Percentiles rank a stretch among this genome's conserved stretches.
Evolutionary conservation across 2,888 invertebrate genomes (phyloP).

Genomic region (Cheilosia impressa): DNA sequence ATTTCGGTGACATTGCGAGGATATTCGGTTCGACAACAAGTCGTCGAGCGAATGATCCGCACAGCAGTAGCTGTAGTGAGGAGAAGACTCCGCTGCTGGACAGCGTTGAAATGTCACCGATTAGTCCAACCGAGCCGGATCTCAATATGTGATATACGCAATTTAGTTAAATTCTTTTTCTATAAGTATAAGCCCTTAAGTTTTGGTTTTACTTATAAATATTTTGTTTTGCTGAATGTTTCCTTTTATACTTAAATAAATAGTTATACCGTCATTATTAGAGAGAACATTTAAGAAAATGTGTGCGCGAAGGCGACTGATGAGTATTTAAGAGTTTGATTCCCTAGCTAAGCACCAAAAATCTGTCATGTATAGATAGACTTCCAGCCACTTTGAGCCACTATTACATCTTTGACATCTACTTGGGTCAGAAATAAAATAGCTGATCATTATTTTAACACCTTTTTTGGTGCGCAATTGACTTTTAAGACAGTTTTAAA

Average conservation of each 20-base stretch:
- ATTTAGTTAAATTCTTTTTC: slow-evolving; percentile 56
- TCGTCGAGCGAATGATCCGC: slow-evolving; percentile 80
- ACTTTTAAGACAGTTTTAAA: no score
- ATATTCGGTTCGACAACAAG: slow-evolving; percentile 80
- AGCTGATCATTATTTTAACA: no score
- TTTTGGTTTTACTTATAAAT: slow-evolving; percentile 8
- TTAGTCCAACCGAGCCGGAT: slow-evolving; percentile 82
- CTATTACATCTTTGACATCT: no score
- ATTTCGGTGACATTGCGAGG: slow-evolving; percentile 76
- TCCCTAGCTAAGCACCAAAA: no score
- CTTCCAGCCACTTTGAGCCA: no score
- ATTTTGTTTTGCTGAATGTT: slow-evolving; percentile 45
- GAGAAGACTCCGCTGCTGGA: slow-evolving; percentile 83
- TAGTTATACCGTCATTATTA: slow-evolving; percentile 14
- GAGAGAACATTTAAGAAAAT: slow-evolving; percentile 19
- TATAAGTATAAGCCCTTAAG: slow-evolving; percentile 12
- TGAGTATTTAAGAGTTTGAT: neutral
- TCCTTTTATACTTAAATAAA: slow-evolving; percentile 60
- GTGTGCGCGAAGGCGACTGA: slow-evolving; percentile 1
- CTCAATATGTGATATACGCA: slow-evolving; percentile 77
- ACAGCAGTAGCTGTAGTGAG: slow-evolving; percentile 81
- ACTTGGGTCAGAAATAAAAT: no score
- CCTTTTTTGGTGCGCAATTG: no score
- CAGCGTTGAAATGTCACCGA: slow-evolving; percentile 83
- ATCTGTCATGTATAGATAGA: no score